Percentiles rank a stretch among this genome's conserved stretches.
These are phyloP conservation scores for Odontothrips loti DNA, from an alignment of 2,888 invertebrate genomes.

Conservation along the genomic window DNA sequence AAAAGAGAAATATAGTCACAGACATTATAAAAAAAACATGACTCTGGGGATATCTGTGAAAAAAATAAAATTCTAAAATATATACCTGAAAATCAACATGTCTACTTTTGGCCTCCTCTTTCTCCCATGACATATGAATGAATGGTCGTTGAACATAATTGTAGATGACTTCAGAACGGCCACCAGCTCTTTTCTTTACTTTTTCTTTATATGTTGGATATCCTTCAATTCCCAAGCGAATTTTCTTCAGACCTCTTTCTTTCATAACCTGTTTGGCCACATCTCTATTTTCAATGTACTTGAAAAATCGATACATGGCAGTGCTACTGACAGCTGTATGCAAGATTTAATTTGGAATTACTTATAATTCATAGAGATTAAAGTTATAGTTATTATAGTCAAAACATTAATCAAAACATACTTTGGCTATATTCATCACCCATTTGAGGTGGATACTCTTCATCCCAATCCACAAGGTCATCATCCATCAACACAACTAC, in stretches of 20 bases:
- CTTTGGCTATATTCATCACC: conserved; percentile 98
- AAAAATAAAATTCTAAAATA: not conserved
- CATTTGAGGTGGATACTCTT: conserved; percentile 98
- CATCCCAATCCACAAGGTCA: conserved; percentile 96
- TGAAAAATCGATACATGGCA: conserved; percentile 95
- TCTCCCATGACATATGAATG: conserved; percentile 99
- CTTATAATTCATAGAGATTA: not conserved
- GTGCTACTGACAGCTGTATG: conserved; percentile 85
- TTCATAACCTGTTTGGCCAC: conserved; percentile 99
- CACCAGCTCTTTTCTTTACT: conserved; percentile 90
- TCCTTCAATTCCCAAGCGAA: conserved; percentile 96
- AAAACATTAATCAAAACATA: conserved; percentile 45
- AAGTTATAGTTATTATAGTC: conserved; percentile 10
- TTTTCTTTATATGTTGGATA: conserved; percentile 99
- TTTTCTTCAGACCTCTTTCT: conserved; percentile 96
- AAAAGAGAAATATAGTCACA: not conserved
- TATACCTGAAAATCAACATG: conserved; percentile 85
- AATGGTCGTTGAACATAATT: conserved; percentile 99
- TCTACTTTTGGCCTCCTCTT: conserved; percentile 97
- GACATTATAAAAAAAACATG: not conserved
- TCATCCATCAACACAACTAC: conserved; percentile 94
- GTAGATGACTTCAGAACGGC: conserved; percentile 95
- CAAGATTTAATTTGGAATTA: conserved; percentile 27
- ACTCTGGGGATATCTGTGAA: too few relatives aligned
- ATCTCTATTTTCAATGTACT: conserved; percentile 98